Conservation (phyloP, 2,113 vertebrate species). For the Megalops atlanticus region DNA sequence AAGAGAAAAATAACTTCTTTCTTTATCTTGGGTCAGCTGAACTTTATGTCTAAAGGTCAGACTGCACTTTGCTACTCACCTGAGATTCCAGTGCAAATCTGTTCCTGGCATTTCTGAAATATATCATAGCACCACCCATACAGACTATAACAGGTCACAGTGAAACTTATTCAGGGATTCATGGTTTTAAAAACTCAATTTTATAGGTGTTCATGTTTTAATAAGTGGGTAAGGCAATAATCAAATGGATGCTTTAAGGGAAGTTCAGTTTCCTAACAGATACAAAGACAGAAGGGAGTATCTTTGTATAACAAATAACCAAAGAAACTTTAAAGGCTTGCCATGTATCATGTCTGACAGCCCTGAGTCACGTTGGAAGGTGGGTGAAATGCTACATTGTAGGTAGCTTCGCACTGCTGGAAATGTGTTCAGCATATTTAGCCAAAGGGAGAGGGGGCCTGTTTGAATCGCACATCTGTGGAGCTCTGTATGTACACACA, state of each 20-base stretch:
- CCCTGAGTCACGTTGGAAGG: background rate
- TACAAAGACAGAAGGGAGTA: background rate
- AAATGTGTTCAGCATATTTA: background rate
- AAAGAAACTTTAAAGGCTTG: background rate
- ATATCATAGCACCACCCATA: too few species aligned
- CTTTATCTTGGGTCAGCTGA: too few species aligned
- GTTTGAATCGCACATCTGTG: background rate
- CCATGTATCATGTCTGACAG: slow-evolving; percentile 4
- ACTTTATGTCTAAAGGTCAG: too few species aligned
- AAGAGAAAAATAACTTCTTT: too few species aligned
- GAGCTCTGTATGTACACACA: background rate
- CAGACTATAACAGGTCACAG: background rate
- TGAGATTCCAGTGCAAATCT: background rate
- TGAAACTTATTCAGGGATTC: too few species aligned
- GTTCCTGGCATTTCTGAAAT: background rate
- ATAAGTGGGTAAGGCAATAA: background rate
- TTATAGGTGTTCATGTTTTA: too few species aligned
- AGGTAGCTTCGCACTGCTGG: background rate
- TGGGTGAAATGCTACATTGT: background rate
- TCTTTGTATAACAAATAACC: background rate
- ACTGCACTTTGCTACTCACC: too few species aligned
- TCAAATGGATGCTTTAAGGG: background rate
- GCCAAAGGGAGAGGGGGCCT: background rate
- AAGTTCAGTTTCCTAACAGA: background rate
- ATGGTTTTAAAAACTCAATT: too few species aligned